These are phyloP conservation scores for Malthinus flaveolus DNA, from an alignment of 2,888 invertebrate genomes.

Conservation along the genomic window DNA sequence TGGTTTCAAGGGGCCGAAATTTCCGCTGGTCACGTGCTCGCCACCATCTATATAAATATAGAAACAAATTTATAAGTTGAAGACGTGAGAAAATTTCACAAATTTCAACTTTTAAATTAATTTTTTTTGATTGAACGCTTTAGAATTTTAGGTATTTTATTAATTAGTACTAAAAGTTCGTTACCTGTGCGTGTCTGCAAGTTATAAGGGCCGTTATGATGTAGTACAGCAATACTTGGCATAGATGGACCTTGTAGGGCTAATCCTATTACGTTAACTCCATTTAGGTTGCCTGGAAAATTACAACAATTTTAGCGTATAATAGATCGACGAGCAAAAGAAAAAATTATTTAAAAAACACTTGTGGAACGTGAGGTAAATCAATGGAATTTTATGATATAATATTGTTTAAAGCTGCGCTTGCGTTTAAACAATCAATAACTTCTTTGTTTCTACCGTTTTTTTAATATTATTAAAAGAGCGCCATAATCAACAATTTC, in stretches of 20 bases:
- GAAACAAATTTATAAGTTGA: not conserved
- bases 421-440: constrained; percentile 21
- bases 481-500: too few relatives aligned
- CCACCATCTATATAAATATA: constrained; percentile 2
- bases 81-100: too few relatives aligned
- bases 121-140: too few relatives aligned
- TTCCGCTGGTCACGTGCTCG: constrained; percentile 46
- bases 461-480: not conserved
- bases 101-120: too few relatives aligned
- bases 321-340: too few relatives aligned
- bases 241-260: constrained; percentile 60
- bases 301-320: not conserved
- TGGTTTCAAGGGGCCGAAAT: constrained; percentile 63
- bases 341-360: not conserved
- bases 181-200: constrained; percentile 35
- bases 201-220: constrained; percentile 51
- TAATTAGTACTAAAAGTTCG: not conserved
- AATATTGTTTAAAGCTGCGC: constrained; percentile 16
- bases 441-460: constrained; percentile 12
- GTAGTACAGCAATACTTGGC: constrained; percentile 54
- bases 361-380: constrained; percentile 19
- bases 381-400: constrained; percentile 23
- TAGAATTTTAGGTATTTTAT: too few relatives aligned
- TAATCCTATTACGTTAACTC: constrained; percentile 67
- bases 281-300: constrained; percentile 68